Conservation (phyloP, 2,113 vertebrate genomes). For the Scalopus aquaticus region DNA sequence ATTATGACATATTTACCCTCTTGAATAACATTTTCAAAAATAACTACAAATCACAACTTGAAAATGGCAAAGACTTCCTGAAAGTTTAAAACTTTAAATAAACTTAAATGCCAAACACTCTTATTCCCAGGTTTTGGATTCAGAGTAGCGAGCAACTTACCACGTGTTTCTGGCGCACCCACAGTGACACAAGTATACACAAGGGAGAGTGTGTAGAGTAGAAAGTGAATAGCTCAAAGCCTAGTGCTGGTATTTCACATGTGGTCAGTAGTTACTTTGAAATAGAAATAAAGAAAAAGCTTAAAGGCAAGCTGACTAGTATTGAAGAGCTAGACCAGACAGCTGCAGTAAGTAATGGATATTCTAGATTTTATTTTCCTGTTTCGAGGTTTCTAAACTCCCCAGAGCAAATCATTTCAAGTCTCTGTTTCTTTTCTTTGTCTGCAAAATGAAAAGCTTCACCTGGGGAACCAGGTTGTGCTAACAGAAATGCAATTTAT, state of each 20-base stretch:
- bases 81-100: constrained; percentile 61
- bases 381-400: not conserved
- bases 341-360: not conserved
- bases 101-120: not conserved
- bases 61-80: constrained; percentile 16
- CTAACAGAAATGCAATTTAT: not conserved
- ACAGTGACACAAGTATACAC: not conserved
- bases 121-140: constrained; percentile 47
- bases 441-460: constrained; percentile 30
- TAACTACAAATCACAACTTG: constrained; percentile 1
- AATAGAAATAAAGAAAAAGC: not conserved
- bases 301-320: not conserved
- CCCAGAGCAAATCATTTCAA: constrained; percentile 30
- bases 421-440: constrained; percentile 28
- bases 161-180: not conserved
- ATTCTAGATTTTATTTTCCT: constrained; percentile 23
- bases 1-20: constrained; percentile 6
- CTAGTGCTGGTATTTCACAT: not conserved
- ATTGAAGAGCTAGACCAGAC: not conserved
- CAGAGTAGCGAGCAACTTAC: constrained; percentile 32
- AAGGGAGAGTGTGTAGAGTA: not conserved
- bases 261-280: not conserved
- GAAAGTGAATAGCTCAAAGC: not conserved
- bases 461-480: not conserved
- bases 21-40: constrained; percentile 29